phyloP scores from a whole-genome alignment of 2,888 invertebrate species.

The Drosophila limbata region DNA sequence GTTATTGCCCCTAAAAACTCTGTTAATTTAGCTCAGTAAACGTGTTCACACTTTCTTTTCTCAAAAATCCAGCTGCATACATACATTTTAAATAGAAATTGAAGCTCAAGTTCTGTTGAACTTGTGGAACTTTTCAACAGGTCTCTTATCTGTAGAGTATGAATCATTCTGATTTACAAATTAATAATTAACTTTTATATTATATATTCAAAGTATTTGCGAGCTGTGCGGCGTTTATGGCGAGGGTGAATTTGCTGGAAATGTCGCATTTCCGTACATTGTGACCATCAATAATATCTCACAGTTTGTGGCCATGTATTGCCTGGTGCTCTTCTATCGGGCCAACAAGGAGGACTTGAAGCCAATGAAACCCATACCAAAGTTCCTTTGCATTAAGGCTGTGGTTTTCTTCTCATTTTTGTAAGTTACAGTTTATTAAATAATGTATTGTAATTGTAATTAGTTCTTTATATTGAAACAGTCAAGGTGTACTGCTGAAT shows the following conservation, averaged over 20 bases:
- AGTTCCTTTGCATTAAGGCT: slow-evolving; percentile 98
- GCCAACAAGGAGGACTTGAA: slow-evolving; percentile 93
- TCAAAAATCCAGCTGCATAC: not conserved
- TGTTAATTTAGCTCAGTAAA: not conserved
- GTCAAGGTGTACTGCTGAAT: slow-evolving; percentile 96
- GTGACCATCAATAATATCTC: slow-evolving; percentile 95
- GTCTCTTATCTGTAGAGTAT: slow-evolving; percentile 4
- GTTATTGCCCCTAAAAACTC: not conserved
- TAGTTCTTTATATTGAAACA: slow-evolving; percentile 82
- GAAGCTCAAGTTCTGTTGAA: not conserved
- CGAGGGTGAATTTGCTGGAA: slow-evolving; percentile 94
- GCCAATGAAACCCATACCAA: slow-evolving; percentile 97
- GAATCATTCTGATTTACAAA: not conserved
- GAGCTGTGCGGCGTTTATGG: slow-evolving; percentile 94
- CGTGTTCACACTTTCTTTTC: not conserved
- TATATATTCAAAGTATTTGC: slow-evolving; percentile 88
- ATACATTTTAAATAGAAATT: not conserved
- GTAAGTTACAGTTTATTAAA: slow-evolving; percentile 88
- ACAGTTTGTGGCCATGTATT: slow-evolving; percentile 98
- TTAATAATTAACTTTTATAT: not conserved
- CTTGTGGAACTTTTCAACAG: not conserved
- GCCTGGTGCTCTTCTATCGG: slow-evolving; percentile 96
- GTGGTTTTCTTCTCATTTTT: slow-evolving; percentile 99
- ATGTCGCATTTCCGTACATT: slow-evolving; percentile 95
- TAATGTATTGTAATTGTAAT: not conserved